Evolutionary conservation across 2,113 vertebrate genomes (phyloP).

Genomic region (Dendrocopos noguchii): DNA sequence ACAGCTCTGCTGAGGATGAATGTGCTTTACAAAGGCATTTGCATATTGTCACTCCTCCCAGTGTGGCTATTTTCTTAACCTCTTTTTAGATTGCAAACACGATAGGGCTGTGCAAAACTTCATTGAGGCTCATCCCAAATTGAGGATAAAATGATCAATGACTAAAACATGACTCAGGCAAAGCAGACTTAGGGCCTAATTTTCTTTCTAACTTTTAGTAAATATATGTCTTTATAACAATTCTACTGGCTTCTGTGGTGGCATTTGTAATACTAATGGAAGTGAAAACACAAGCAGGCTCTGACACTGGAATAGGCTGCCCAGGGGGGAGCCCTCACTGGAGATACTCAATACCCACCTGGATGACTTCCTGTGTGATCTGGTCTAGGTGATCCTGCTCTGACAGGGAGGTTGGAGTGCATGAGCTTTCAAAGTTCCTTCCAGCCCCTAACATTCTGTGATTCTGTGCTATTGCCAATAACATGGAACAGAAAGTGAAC

Average conservation of each 20-base stretch:
- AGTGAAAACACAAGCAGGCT: not conserved
- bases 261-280: not conserved
- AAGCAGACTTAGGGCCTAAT: constrained; percentile 34
- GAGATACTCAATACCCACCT: too few species aligned
- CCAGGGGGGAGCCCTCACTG: too few species aligned
- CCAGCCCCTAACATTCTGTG: too few species aligned
- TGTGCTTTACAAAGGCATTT: constrained; percentile 68
- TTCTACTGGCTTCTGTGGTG: not conserved
- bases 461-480: too few species aligned
- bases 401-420: too few species aligned
- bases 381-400: too few species aligned
- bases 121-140: constrained; percentile 39
- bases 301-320: not conserved
- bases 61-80: constrained; percentile 66
- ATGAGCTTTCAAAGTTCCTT: too few species aligned
- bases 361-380: too few species aligned
- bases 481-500: too few species aligned
- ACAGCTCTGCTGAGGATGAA: constrained; percentile 63
- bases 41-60: constrained; percentile 72
- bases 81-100: constrained; percentile 60
- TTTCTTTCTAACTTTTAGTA: constrained; percentile 35
- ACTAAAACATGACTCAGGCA: constrained; percentile 55
- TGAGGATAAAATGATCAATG: constrained; percentile 60
- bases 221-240: constrained; percentile 3
- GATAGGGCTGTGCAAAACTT: constrained; percentile 29